Evolutionary conservation across 2,113 vertebrate genomes (phyloP).

Genomic region (Spea bombifrons): DNA sequence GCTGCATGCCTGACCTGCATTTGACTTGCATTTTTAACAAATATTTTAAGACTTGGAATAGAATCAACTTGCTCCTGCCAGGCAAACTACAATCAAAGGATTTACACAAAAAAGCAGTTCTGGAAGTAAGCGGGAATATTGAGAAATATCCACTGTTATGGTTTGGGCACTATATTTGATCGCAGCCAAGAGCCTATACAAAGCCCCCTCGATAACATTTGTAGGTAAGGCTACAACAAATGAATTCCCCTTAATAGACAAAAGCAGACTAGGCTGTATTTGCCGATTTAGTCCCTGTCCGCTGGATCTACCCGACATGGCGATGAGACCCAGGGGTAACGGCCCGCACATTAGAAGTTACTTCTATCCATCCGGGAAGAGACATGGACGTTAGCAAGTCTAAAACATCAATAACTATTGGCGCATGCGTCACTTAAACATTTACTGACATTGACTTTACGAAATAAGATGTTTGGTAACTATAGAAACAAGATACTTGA

Average conservation of each 20-base stretch:
- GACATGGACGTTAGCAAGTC: background rate
- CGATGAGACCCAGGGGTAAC: too few relatives aligned
- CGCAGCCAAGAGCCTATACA: background rate
- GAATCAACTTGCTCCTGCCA: slow-evolving; percentile 13
- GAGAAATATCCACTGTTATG: background rate
- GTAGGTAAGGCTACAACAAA: too few relatives aligned
- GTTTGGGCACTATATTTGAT: slow-evolving; percentile 5
- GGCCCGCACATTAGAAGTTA: background rate
- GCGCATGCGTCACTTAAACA: too few relatives aligned
- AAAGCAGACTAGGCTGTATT: too few relatives aligned
- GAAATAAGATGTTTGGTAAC: too few relatives aligned
- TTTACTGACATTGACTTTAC: too few relatives aligned
- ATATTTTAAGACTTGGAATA: slow-evolving; percentile 28
- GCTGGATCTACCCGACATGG: too few relatives aligned
- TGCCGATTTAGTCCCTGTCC: too few relatives aligned
- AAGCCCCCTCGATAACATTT: too few relatives aligned
- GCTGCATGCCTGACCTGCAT: slow-evolving; percentile 42
- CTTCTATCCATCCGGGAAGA: background rate
- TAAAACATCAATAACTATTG: too few relatives aligned
- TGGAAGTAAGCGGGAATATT: slow-evolving; percentile 21
- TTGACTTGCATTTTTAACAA: slow-evolving; percentile 36
- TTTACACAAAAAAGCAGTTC: slow-evolving; percentile 9
- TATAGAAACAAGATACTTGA: too few relatives aligned
- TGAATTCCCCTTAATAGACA: too few relatives aligned
- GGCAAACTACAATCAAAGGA: slow-evolving; percentile 4